Evolutionary conservation across 2,888 invertebrate species (phyloP), one percentile per base, ranked within the genome.

Genomic region (Sialis lutaria): DNA sequence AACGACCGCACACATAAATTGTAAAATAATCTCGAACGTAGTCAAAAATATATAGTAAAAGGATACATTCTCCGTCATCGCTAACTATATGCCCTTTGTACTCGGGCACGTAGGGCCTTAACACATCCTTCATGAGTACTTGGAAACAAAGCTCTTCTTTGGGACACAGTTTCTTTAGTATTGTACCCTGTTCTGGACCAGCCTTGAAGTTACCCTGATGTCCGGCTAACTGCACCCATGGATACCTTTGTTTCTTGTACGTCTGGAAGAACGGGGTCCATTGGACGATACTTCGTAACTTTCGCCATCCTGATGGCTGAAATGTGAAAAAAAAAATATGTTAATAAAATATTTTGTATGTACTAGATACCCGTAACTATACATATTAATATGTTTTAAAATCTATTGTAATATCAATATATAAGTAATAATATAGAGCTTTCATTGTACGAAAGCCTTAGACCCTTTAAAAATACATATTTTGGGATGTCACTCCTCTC

Each of bases 201-300:
- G 92, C 88, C 59, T 88, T 87, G 69, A 93, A 93, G 68, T 91
- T 92, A 37, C 92, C 92, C 67, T 93, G 91, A 63, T 93, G 93
- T 1, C 93, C 93, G 10, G 92, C 92, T 40, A 95, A 72, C 67
- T 95, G 95, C 49, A 95, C 88, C 95, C 95, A 95, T 47, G 92
- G 93, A 67, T 93, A 93, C 56, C 88, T 73, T 65, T 90, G 87
- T 63, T 91, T 92, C 67, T 92, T 93, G 74, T 92, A 93, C 0
- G 89, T 92, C 68, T 93, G 93, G 63, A 93, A 88, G 73, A 95
- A 95, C 39, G 93, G 93, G 41, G 92, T 91, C 90, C 93, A 92
- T 62, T 91, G 90, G 31, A 95, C 91, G 51, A 92, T 90, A 62
- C 89, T 92, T 45, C 91, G 76, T 41, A 95, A 76, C 65, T 92